Evolutionary conservation across 2,113 vertebrate genomes (phyloP), one percentile per base, ranked within the genome.

Genomic region (Probosciger aterrimus): DNA sequence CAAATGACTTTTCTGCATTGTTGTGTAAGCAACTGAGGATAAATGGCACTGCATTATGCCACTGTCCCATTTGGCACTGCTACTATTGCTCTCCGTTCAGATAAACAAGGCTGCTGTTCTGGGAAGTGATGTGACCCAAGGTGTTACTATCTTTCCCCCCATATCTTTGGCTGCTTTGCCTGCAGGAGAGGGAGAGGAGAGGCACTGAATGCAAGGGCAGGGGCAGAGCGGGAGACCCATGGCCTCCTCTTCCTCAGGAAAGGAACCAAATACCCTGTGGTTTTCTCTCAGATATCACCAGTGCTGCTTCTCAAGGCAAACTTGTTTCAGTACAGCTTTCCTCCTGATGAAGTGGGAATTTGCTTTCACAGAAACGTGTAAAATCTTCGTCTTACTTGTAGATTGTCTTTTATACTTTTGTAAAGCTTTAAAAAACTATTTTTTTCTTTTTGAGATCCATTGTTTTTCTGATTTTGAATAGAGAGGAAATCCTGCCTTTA

Each of bases 81-180:
- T 18, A 1, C 41, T 4, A 7, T 35, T 15, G 4, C 62, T 53
- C 37, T 28, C 50, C 1, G 0, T 9, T 4, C 17, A 35, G 44
- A 52, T 5, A 41, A 39, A 17, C 33, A 33, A 19, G 19, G 43
- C 18, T 59, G 37, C 1, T 76, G 23, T 30, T 91, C n/a, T 63
- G 73, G 50, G 67, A 79, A 49, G 37, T 2, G 4, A 4, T 30
- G 15, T 11, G 15, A 28, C 7, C 39, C 23, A 8, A 4, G 4
- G 4, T 37, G 77, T 70, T 44, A 9, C 25, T 18, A 15, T 33
- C 27, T 41, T 47, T 11, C 14, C 4, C 4, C 11, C 19, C 4
- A 4, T n/a, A 69, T 24, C 44, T 44, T 18, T 33, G 71, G 10
- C 47, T n/a, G 4, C 50, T 41, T 10, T 82, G 37, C 28, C n/a